Conservation (phyloP, 2,113 vertebrate species). For the Syrmaticus mikado region DNA sequence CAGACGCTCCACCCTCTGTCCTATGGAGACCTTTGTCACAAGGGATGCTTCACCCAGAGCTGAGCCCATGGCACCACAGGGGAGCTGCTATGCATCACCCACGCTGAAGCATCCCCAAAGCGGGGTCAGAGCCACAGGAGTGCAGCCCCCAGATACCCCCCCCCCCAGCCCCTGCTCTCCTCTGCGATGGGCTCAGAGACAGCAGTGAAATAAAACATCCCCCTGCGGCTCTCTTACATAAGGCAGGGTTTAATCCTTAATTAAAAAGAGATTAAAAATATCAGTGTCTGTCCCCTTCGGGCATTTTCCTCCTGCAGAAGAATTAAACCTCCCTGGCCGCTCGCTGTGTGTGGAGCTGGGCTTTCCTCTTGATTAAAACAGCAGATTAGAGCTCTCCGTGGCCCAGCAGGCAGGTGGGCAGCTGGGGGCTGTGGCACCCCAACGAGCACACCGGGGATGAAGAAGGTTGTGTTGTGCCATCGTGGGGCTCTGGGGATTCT, state of each 20-base stretch:
- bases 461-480: background rate
- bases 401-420: background rate
- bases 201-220: background rate
- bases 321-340: constrained; percentile 44
- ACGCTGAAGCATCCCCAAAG: background rate
- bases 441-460: background rate
- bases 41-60: background rate
- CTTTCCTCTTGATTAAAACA: constrained; percentile 52
- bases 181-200: background rate
- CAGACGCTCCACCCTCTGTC: fast-evolving
- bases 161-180: background rate
- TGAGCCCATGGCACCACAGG: background rate
- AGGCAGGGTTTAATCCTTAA: constrained; percentile 76
- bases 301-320: constrained; percentile 44
- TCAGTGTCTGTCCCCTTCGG: constrained; percentile 51
- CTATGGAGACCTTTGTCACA: background rate
- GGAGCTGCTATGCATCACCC: background rate
- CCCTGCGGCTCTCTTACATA: constrained; percentile 38
- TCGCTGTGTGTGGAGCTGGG: background rate
- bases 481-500: background rate
- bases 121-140: background rate
- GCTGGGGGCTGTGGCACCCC: fast-evolving
- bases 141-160: background rate
- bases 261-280: constrained; percentile 83
- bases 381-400: constrained; percentile 27